phyloP scores from a whole-genome alignment of 2,797 vertebrate species.

The Cyclura pinguis region DNA sequence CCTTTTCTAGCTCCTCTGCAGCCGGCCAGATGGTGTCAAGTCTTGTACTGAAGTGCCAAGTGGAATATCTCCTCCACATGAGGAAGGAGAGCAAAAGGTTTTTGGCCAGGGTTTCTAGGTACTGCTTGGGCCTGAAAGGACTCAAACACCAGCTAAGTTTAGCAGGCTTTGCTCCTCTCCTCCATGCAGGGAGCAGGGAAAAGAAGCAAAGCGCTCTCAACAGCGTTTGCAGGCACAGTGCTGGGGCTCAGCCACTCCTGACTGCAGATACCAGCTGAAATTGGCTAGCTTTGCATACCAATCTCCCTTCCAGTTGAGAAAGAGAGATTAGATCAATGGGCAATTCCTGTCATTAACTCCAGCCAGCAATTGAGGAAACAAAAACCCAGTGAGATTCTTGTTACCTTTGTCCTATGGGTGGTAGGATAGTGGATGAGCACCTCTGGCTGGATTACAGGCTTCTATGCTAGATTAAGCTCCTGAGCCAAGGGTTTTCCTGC shows the following conservation, averaged over 20 bases:
- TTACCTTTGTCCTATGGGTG: too few species aligned
- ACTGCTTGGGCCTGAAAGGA: background rate
- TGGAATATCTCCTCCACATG: background rate
- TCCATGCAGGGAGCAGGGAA: background rate
- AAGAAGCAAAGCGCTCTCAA: background rate
- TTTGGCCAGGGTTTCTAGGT: background rate
- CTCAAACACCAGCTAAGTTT: background rate
- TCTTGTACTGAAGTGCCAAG: background rate
- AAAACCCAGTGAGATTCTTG: too few species aligned
- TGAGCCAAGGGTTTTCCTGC: too few species aligned
- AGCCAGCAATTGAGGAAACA: too few species aligned
- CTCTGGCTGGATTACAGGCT: too few species aligned
- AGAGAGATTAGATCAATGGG: too few species aligned
- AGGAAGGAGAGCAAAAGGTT: background rate
- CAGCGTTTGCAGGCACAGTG: too few species aligned
- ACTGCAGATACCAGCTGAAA: background rate
- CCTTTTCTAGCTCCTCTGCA: too few species aligned
- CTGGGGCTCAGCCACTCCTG: background rate
- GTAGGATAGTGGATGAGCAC: too few species aligned
- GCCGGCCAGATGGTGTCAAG: background rate
- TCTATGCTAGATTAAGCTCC: too few species aligned
- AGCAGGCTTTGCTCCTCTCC: background rate
- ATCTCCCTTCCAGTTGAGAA: background rate
- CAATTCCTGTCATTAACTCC: too few species aligned
- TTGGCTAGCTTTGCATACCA: background rate